Evolutionary conservation across 1,140 invertebrate species (phyloP).

Genomic region (Micrasema longulum): DNA sequence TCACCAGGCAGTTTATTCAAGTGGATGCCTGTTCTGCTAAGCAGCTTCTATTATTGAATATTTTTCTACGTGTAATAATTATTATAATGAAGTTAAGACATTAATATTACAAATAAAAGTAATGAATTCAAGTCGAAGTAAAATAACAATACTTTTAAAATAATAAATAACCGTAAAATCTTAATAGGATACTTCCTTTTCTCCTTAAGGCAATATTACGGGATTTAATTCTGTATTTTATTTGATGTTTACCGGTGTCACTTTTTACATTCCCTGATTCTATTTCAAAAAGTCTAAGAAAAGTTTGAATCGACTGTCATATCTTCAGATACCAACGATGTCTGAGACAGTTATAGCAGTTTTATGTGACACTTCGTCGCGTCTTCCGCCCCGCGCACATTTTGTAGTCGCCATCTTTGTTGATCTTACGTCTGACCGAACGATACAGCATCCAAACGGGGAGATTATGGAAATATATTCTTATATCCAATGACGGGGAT

Average conservation of each 20-base stretch:
- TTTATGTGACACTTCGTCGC: slow-evolving; percentile 29
- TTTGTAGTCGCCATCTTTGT: slow-evolving; percentile 26
- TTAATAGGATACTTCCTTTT: too few relatives aligned
- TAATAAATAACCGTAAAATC: too few relatives aligned
- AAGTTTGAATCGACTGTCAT: neutral
- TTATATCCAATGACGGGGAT: too few relatives aligned
- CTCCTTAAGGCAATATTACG: too few relatives aligned
- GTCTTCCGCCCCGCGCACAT: slow-evolving; percentile 9
- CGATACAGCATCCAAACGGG: neutral
- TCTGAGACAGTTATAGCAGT: slow-evolving; percentile 10
- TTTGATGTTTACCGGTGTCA: neutral
- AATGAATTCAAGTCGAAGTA: too few relatives aligned
- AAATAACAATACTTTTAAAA: too few relatives aligned
- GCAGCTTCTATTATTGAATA: too few relatives aligned
- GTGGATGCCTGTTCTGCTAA: too few relatives aligned
- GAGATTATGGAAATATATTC: slow-evolving; percentile 1
- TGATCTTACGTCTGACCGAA: slow-evolving; percentile 12
- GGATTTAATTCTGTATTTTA: neutral
- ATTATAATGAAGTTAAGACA: too few relatives aligned
- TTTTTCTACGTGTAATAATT: too few relatives aligned
- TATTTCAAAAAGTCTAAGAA: neutral
- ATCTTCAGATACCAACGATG: slow-evolving; percentile 13
- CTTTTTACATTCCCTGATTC: neutral
- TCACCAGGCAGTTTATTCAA: too few relatives aligned
- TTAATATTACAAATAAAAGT: too few relatives aligned